Conservation (phyloP, 1,140 invertebrate genomes). For the Rhopalosiphum maidis region DNA sequence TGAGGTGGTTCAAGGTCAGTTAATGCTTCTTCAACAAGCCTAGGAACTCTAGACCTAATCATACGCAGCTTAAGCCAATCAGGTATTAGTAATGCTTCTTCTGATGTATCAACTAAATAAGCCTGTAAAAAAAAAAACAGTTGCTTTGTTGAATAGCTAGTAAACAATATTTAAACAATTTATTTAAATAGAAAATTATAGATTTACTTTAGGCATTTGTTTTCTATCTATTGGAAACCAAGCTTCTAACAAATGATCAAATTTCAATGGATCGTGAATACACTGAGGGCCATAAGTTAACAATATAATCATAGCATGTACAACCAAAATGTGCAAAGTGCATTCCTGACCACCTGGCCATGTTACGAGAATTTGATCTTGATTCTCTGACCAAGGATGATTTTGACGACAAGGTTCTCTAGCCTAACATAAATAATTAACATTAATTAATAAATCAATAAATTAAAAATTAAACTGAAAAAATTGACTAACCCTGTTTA, state of each 20-base stretch:
- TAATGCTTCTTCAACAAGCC: slow-evolving; percentile 85
- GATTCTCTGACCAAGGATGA: slow-evolving; percentile 64
- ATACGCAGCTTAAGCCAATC: slow-evolving; percentile 95
- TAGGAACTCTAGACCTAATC: slow-evolving; percentile 84
- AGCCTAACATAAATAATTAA: slow-evolving; percentile 60
- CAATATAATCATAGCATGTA: slow-evolving; percentile 94
- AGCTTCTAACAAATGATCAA: slow-evolving; percentile 73
- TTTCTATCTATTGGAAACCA: slow-evolving; percentile 75
- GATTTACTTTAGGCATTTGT: slow-evolving; percentile 62
- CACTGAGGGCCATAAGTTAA: slow-evolving; percentile 75
- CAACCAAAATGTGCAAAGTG: slow-evolving; percentile 85
- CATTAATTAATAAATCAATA: background rate
- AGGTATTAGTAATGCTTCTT: slow-evolving; percentile 85
- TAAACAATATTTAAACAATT: background rate
- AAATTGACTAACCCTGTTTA: slow-evolving; percentile 70
- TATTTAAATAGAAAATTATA: background rate
- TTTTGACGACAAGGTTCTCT: slow-evolving; percentile 65
- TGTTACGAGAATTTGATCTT: slow-evolving; percentile 76
- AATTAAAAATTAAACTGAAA: background rate
- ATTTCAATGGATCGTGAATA: slow-evolving; percentile 46
- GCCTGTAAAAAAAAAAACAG: slow-evolving; percentile 67
- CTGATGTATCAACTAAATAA: slow-evolving; percentile 81
- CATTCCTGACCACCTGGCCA: slow-evolving; percentile 86
- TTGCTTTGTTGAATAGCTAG: background rate
- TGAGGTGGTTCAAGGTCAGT: slow-evolving; percentile 86